phyloP scores from a whole-genome alignment of 2,797 vertebrate genomes.

The Myotis findleyi region DNA sequence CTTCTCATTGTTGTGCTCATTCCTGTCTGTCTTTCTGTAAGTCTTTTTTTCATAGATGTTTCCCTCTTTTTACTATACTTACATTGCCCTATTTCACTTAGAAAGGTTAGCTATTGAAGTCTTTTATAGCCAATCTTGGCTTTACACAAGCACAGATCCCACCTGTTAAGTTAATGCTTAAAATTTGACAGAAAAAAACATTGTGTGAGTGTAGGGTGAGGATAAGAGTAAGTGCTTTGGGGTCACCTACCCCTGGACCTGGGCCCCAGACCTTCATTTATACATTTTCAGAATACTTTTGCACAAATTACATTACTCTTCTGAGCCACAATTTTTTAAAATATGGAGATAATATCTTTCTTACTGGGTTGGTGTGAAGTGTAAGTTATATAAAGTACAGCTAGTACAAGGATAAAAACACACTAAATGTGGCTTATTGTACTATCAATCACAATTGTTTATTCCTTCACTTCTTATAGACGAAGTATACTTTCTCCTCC shows the following conservation, averaged over 20 bases:
- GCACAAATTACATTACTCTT: slow-evolving; percentile 17
- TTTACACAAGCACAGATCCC: slow-evolving; percentile 6
- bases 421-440: neutral
- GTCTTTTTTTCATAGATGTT: slow-evolving; percentile 39
- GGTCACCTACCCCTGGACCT: neutral
- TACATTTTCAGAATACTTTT: neutral
- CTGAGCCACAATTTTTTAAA: slow-evolving; percentile 43
- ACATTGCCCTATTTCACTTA: slow-evolving; percentile 45
- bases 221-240: neutral
- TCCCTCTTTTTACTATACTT: neutral
- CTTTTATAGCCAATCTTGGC: slow-evolving; percentile 9
- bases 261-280: neutral
- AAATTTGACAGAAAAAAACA: slow-evolving; percentile 38
- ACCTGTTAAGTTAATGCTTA: slow-evolving; percentile 56
- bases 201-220: neutral
- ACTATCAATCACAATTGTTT: neutral
- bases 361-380: neutral
- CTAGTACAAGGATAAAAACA: neutral
- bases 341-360: slow-evolving; percentile 21
- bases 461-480: slow-evolving; percentile 27
- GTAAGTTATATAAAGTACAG: neutral
- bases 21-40: slow-evolving; percentile 20
- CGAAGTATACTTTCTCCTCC: neutral
- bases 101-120: slow-evolving; percentile 51
- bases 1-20: slow-evolving; percentile 66